phyloP scores from a whole-genome alignment of 1,140 invertebrate species.

The Leguminivora glycinivorella region DNA sequence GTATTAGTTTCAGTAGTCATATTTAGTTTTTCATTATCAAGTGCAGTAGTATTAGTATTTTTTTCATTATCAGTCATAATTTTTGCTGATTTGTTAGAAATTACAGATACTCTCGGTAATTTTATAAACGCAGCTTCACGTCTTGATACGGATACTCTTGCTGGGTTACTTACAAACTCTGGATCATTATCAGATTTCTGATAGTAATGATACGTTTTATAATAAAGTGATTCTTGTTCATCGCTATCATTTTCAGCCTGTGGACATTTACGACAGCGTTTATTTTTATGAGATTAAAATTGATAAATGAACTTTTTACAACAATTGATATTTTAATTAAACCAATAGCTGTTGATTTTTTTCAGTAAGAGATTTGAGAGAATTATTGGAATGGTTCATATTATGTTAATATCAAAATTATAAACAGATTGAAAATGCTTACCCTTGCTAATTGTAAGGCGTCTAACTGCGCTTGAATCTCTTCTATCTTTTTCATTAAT shows the following conservation, averaged over 20 bases:
- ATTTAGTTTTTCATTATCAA: not conserved
- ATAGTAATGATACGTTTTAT: not conserved
- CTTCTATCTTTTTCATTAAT: conserved; percentile 35
- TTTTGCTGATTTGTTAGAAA: not conserved
- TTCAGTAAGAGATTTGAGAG: too few relatives aligned
- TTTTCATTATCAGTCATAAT: not conserved
- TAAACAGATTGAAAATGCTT: not conserved
- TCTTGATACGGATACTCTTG: not conserved
- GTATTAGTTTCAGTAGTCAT: not conserved
- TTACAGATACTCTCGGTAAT: not conserved
- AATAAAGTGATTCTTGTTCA: not conserved
- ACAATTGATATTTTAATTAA: too few relatives aligned
- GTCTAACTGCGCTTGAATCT: conserved; percentile 41
- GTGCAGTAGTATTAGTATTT: not conserved
- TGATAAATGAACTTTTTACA: too few relatives aligned
- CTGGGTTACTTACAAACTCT: not conserved
- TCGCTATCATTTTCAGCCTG: not conserved
- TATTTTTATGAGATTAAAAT: too few relatives aligned
- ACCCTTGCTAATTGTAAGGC: conserved; percentile 33
- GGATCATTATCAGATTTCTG: not conserved
- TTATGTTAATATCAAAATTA: too few relatives aligned
- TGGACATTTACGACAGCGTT: too few relatives aligned
- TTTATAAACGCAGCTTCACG: not conserved
- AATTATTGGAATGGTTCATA: too few relatives aligned
- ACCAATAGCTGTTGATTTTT: too few relatives aligned